Evolutionary conservation across 2,888 invertebrate species (phyloP).

Genomic region (Dolichopus griseipennis): DNA sequence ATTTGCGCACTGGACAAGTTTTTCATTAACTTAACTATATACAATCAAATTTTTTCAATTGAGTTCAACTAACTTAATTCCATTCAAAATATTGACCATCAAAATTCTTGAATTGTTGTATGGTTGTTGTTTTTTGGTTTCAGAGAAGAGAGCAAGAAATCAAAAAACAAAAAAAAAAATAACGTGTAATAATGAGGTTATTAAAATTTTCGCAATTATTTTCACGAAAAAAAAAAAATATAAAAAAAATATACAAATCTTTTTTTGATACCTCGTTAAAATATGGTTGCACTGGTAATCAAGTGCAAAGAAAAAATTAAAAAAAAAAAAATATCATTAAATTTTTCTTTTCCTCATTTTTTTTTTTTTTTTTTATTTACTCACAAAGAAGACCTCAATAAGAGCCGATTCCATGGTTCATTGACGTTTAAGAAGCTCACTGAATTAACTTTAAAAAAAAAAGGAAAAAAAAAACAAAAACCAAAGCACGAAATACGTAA

Average conservation of each 20-base stretch:
- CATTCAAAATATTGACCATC: not conserved
- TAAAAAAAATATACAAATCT: no score
- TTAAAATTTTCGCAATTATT: constrained; percentile 4
- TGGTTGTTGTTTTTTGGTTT: no score
- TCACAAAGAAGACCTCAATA: no score
- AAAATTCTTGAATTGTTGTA: not conserved
- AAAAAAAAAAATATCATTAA: not conserved
- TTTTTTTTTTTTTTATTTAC: no score
- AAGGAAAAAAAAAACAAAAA: no score
- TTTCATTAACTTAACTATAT: not conserved
- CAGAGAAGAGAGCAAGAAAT: not conserved
- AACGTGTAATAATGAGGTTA: constrained; percentile 2
- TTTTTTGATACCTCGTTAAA: not conserved
- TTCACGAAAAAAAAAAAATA: no score
- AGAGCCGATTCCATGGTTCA: no score
- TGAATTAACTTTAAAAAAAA: no score
- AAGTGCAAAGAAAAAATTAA: not conserved
- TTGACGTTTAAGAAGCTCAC: no score
- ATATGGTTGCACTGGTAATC: not conserved
- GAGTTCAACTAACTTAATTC: not conserved
- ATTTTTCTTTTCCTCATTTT: not conserved
- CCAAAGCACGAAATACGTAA: no score
- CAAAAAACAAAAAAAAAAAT: not conserved
- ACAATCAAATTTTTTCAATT: not conserved
- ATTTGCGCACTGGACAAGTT: not conserved